Base-by-base conservation (phyloP, 2,888 invertebrate genomes). In the Leptinotarsa rubiginosa region DNA sequence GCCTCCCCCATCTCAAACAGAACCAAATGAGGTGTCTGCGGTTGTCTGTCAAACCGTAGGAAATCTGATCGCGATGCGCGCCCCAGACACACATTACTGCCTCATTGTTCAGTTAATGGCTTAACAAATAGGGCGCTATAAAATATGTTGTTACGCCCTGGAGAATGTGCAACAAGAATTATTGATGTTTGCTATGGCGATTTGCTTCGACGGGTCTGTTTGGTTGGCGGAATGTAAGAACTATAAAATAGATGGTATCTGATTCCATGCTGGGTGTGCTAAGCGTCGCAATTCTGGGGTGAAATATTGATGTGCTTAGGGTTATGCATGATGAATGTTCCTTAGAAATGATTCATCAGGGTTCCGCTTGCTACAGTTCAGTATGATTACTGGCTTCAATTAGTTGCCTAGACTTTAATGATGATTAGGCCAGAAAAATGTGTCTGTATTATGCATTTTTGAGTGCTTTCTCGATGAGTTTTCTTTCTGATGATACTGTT, bases 81-180 rank as follows among this genome's bases (percentile, higher is more conserved):
- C 79, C 80, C 75, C 79, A 79, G 76, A 76, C 78, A 79, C 81
- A 81, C 79, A 83, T 83, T 83, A 81, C 77, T 75, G 79, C 79
- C 78, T 81, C 79, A 82, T 83, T 81, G 81, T 83, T 77, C 75
- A 75, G 75, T 78, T 83, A 83, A 83, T 83, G 82, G 79, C 77
- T 78, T 75, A 80, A 81, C 81, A 83, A 82, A 82, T 81, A 81
- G 80, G 80, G 80, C 71, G 77, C 74, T 77, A 76, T 81, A 79
- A 77, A 78, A 78, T 73, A 72, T 73, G 73, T 70, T 70, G 70
- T 65, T 74, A 65, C 70, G 62, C 70, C 70, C 66, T 69, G 67
- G 70, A 65, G 65, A 64, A 70, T 67, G 25, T 67, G 50, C 22
- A 67, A 47, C 69, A 54, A 69, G 69, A 73, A 73, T 64, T 54